Conservation (phyloP, 2,113 vertebrate species). For the Noturus placidus region DNA sequence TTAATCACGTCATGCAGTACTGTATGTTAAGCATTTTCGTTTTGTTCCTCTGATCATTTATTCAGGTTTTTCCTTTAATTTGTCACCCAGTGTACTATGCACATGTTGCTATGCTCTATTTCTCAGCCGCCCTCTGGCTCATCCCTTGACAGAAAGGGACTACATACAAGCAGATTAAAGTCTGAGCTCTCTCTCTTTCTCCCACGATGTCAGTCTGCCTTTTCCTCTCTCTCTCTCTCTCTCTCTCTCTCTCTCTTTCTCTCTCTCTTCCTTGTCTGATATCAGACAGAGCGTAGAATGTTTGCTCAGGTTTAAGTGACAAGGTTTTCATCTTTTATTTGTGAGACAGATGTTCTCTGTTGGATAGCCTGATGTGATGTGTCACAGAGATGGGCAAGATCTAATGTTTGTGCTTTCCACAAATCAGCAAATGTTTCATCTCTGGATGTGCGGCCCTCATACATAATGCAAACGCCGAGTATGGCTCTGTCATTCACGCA, state of each 20-base stretch:
- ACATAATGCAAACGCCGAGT: conserved; percentile 79
- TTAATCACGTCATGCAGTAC: neutral
- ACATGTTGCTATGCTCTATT: neutral
- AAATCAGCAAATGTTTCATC: conserved; percentile 90
- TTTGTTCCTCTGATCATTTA: neutral
- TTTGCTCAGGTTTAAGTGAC: conserved; percentile 51
- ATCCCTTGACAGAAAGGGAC: neutral
- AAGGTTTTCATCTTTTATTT: conserved; percentile 78
- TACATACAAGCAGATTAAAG: neutral
- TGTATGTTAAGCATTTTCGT: neutral
- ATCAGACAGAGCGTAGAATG: conserved; percentile 29
- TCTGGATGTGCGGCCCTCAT: conserved; percentile 79
- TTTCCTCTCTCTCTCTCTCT: neutral
- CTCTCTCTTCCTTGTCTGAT: neutral
- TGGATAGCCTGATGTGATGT: conserved; percentile 72
- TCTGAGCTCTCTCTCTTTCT: neutral
- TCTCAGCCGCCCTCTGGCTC: neutral
- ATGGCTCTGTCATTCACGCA: conserved; percentile 27
- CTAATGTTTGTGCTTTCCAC: conserved; percentile 84
- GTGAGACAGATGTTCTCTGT: conserved; percentile 74
- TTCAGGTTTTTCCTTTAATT: neutral
- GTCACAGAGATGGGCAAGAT: conserved; percentile 82
- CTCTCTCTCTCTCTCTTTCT: too few species aligned
- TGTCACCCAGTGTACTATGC: neutral
- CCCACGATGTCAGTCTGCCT: neutral